These are phyloP conservation scores for Apis laboriosa DNA, from an alignment of 1,140 invertebrate genomes.

Conservation along the genomic window DNA sequence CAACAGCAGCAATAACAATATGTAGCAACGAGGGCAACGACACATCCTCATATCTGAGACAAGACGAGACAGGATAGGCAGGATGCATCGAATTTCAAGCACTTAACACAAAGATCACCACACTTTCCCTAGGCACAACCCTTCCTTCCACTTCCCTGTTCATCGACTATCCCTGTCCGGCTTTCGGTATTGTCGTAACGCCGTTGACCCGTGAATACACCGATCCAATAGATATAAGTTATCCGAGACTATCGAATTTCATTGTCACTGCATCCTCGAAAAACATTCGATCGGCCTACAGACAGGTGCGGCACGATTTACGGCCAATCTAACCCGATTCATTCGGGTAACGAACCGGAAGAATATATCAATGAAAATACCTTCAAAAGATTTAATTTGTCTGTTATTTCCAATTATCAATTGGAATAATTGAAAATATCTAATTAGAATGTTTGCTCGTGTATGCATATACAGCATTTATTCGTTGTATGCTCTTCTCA, in stretches of 20 bases:
- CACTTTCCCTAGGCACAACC: slow-evolving; percentile 12
- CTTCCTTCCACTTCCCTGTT: slow-evolving; percentile 28
- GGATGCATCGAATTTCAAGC: slow-evolving; percentile 67
- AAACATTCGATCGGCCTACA: slow-evolving; percentile 49
- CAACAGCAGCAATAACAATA: neutral
- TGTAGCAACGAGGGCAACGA: slow-evolving; percentile 29
- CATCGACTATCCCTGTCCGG: slow-evolving; percentile 41
- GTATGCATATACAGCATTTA: too few species aligned
- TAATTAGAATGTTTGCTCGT: neutral
- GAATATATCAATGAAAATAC: neutral
- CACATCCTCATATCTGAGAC: slow-evolving; percentile 15
- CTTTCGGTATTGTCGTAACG: slow-evolving; percentile 59
- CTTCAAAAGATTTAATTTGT: neutral
- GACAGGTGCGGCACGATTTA: slow-evolving; percentile 59
- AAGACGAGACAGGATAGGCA: slow-evolving; percentile 64
- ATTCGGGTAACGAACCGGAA: slow-evolving; percentile 43
- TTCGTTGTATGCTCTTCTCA: too few species aligned
- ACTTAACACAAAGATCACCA: slow-evolving; percentile 62
- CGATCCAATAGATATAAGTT: slow-evolving; percentile 39
- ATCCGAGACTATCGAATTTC: slow-evolving; percentile 62
- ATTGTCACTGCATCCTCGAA: slow-evolving; percentile 64
- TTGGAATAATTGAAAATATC: neutral
- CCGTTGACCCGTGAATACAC: slow-evolving; percentile 62
- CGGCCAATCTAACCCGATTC: slow-evolving; percentile 26
- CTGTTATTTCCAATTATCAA: neutral